Base-by-base conservation (phyloP, 2,888 invertebrate species). In the Toxonevra muliebris region DNA sequence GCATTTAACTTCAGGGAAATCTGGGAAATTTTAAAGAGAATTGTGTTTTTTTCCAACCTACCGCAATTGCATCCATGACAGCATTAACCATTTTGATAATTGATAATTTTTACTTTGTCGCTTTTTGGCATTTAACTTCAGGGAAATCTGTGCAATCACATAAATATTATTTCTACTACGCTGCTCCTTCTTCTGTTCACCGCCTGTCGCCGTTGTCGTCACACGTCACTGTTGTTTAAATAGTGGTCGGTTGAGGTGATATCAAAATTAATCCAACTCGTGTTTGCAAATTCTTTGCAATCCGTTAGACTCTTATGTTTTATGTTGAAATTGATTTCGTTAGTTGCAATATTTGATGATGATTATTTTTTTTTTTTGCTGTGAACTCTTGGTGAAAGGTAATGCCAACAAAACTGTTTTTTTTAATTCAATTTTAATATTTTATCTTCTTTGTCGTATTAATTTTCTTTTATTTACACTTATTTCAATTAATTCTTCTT, bases 21-120 rank as follows among this genome's bases (percentile, higher is more conserved):
- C 30, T 30, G 30, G 30, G 3, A 7, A 30, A 2, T 30, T 30
- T 30, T 7, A 30, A 30, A 30, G 7, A 30, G 4, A 48, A 48
- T n/a, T n/a, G 13, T 65, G 19, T n/a, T 58, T 40, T 60, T 48
- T 12, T n/a, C n/a, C 61, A 54, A 80, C 84, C 79, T 81, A 85
- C 85, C 85, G 85, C 85, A 78, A 85, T 84, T 74, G 85, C 85
- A 80, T 85, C 85, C 85, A 85, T 85, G 73, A 84, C 84, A 69
- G 84, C 85, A 76, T 84, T 84, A 76, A 84, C 84, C 84, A 84
- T 84, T 77, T 79, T 84, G 76, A 67, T 68, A 53, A 65, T 65
- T 69, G 57, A 63, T 63, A 20, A 50, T 55, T 45, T 61, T 64
- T 63, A 58, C 58, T 53, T 7, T 30, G 19, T 30, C 60, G 63